Conservation (phyloP, 2,888 invertebrate genomes). For the Epinotia ramella region DNA sequence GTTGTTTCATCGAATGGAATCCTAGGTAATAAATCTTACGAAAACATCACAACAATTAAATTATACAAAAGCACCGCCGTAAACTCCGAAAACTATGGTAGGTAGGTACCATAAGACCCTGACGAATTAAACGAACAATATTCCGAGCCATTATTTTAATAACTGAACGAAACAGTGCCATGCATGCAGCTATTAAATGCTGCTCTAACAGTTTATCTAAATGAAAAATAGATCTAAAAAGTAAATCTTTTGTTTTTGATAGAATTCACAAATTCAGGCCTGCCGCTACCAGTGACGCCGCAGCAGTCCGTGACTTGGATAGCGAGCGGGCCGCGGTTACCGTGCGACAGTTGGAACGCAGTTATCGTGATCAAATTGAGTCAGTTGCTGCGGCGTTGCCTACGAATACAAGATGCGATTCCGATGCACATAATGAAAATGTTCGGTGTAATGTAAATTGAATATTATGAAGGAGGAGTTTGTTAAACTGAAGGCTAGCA, state of each 20-base stretch:
- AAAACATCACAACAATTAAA: too few relatives aligned
- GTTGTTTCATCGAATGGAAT: too few relatives aligned
- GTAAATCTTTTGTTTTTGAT: background rate
- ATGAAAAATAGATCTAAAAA: too few relatives aligned
- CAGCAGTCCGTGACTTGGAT: slow-evolving; percentile 73
- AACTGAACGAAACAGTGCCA: too few relatives aligned
- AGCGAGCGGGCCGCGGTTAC: slow-evolving; percentile 65
- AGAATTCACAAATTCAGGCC: background rate
- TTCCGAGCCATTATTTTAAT: too few relatives aligned
- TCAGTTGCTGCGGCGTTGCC: slow-evolving; percentile 62
- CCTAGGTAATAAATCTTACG: too few relatives aligned
- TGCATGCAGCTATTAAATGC: too few relatives aligned
- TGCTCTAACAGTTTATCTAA: too few relatives aligned
- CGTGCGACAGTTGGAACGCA: slow-evolving; percentile 68
- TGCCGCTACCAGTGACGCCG: slow-evolving; percentile 55
- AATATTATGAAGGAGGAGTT: background rate
- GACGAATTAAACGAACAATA: too few relatives aligned
- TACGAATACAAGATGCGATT: slow-evolving; percentile 51
- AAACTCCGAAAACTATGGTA: too few relatives aligned
- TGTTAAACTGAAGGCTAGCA: background rate
- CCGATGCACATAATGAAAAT: slow-evolving; percentile 40
- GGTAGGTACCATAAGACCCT: too few relatives aligned
- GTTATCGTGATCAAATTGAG: slow-evolving; percentile 83
- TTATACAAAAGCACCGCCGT: too few relatives aligned
- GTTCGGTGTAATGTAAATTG: background rate